Base-by-base conservation (phyloP, 1,140 invertebrate genomes). In the Caerostris darwini region DNA sequence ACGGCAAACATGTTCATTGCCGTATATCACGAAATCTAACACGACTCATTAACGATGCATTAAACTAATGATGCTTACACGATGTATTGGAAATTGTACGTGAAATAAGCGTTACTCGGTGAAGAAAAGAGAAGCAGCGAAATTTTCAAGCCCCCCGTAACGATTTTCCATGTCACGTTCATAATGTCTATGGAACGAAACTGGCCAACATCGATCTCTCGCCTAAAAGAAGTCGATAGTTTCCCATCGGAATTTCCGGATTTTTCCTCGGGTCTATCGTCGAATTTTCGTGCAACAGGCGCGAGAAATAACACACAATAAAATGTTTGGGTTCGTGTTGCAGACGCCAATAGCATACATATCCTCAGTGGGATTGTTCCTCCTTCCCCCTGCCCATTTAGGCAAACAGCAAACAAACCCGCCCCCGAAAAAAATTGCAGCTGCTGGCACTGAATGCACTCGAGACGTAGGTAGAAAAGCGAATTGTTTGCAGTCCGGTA, bases 1-100 rank as follows among this genome's bases (percentile, higher is more conserved):
- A 82, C 77, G 58, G 19, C 61, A 82, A 91, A 91, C 90, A 91
- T 91, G 90, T 91, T 91, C 90, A 91, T 91, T 53, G 69, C 77
- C 10, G 34, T 82, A 10, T 57, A 85, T 92, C 90, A 85, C 90
- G 90, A 92, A 92, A 92, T 85, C 54, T 69, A 92, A 92, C 90
- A 92, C 90, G 90, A 85, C 90, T 92, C 90, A 92, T 92, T 92
- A 92, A 56, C 90, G 90, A 67, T 92, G 90, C 90, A 92, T 92
- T 92, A 92, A 92, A 92, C 81, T 92, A 92, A 92, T 92, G 90
- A 92, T 85, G 90, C 90, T 92, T 92, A 85, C 90, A 92, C 59
- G 77, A 92, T 83, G 59, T 92, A 92, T 92, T 81, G 90, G 81
- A 92, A 92, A 92, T 92, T 69, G 81, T 34, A 64, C 90, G 90